Percentiles rank a stretch among this genome's conserved stretches.
phyloP scores from a whole-genome alignment of 2,113 vertebrate species.

The Benitochromis conjunctus region DNA sequence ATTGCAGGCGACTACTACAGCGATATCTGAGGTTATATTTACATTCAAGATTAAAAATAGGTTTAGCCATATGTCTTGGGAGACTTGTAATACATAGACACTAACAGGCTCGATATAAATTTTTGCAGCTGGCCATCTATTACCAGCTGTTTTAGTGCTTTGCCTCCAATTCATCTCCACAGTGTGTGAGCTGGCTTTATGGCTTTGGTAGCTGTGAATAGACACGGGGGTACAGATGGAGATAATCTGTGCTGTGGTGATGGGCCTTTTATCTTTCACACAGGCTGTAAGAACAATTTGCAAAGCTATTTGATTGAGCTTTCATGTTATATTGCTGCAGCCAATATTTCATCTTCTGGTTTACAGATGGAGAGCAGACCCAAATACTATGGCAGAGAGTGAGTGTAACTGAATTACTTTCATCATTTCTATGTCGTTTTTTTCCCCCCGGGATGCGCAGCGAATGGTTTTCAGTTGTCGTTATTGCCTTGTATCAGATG shows the following conservation, averaged over 20 bases:
- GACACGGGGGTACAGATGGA: constrained; percentile 29
- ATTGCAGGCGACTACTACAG: neutral
- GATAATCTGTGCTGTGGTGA: constrained; percentile 36
- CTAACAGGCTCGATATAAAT: constrained; percentile 9
- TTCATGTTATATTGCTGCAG: constrained; percentile 9
- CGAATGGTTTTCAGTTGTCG: neutral
- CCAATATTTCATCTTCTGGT: constrained; percentile 56
- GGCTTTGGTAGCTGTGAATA: constrained; percentile 40
- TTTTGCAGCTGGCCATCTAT: constrained; percentile 30
- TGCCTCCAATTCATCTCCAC: constrained; percentile 30
- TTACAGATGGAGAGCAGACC: constrained; percentile 93
- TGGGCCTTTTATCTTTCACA: constrained; percentile 38
- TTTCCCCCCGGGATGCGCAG: neutral
- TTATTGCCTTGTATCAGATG: neutral
- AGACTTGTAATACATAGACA: neutral
- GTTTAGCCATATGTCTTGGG: neutral
- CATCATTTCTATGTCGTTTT: neutral
- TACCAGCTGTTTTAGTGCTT: constrained; percentile 15
- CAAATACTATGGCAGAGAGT: constrained; percentile 99
- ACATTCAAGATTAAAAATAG: neutral
- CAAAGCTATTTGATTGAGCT: constrained; percentile 31
- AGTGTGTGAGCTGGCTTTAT: constrained; percentile 29
- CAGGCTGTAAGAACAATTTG: constrained; percentile 34
- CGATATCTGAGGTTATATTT: neutral
- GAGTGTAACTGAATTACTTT: constrained; percentile 68